Conservation (phyloP, 2,113 vertebrate genomes). For the Montifringilla adamsi region DNA sequence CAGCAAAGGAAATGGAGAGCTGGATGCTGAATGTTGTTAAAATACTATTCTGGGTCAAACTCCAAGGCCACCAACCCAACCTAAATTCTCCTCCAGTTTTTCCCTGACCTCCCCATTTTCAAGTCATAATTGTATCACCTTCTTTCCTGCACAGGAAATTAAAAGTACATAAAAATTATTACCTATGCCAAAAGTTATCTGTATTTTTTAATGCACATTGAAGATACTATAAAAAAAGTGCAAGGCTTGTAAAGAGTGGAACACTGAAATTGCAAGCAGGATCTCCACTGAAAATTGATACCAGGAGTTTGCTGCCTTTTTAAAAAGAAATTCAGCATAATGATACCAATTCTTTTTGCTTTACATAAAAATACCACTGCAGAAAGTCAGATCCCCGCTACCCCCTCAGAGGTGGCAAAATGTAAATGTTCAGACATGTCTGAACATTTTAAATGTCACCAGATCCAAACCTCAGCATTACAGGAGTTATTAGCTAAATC, state of each 20-base stretch:
- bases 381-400: constrained; percentile 38
- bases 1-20: background rate
- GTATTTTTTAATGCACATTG: background rate
- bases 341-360: background rate
- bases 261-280: background rate
- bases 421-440: background rate
- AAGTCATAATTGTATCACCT: background rate
- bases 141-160: background rate
- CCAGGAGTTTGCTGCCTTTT: background rate
- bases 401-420: constrained; percentile 34
- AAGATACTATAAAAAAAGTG: background rate
- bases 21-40: background rate
- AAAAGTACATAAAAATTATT: background rate
- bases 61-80: background rate
- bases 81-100: background rate
- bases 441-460: constrained; percentile 67
- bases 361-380: constrained; percentile 24
- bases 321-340: background rate
- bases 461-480: constrained; percentile 29
- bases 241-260: background rate
- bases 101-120: background rate
- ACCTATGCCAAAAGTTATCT: background rate
- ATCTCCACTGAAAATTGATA: background rate
- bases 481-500: constrained; percentile 36
- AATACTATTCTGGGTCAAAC: background rate